Base-by-base conservation (phyloP, 2,797 vertebrate genomes). In the Labroides dimidiatus region DNA sequence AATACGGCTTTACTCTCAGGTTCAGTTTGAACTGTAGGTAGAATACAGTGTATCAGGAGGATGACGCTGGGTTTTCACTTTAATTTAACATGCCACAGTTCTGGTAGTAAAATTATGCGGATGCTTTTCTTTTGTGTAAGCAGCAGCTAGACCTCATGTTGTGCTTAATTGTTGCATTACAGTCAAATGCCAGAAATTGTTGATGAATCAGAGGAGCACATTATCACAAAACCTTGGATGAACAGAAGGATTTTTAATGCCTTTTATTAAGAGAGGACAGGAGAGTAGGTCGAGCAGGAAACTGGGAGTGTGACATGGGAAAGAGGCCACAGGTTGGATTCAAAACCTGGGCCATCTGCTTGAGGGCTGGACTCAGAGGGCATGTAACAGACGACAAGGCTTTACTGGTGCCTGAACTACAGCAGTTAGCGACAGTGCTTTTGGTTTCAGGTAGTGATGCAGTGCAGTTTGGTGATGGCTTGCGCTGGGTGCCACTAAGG, bases 401-500 rank as follows among this genome's bases (percentile, higher is more conserved):
- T 1, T 4, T 33, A 33, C 30, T 7, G 1, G 1, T 8, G 7
- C 30, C 30, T 36, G 9, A 64, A 30, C 15, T 14, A 15, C 64
- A 58, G 16, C 12, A 7, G 59, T 80, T 62, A 74, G 64, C 49
- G 76, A 44, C 41, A 62, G 72, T 27, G 37, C 17, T 33, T 49
- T 67, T 66, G 65, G 57, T 80, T 81, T 78, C 61, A 82, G 75
- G 61, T 68, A 78, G 81, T 82, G 80, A 67, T 61, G 69, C 63
- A 69, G 72, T 63, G 67, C 61, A 69, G 72, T 24, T 24, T 79
- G 77, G 84, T 72, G 77, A 83, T 73, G 64, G 80, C 55, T 56
- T 64, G 79, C 54, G 81, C 61, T 64, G 76, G 76, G 87, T 77
- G 62, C 75, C 75, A 36, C 69, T 75, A 70, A 57, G 90, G 91